Evolutionary conservation across 92 coral and sea anemone genomes (phyloP).

Genomic region (Palythoa grandis): DNA sequence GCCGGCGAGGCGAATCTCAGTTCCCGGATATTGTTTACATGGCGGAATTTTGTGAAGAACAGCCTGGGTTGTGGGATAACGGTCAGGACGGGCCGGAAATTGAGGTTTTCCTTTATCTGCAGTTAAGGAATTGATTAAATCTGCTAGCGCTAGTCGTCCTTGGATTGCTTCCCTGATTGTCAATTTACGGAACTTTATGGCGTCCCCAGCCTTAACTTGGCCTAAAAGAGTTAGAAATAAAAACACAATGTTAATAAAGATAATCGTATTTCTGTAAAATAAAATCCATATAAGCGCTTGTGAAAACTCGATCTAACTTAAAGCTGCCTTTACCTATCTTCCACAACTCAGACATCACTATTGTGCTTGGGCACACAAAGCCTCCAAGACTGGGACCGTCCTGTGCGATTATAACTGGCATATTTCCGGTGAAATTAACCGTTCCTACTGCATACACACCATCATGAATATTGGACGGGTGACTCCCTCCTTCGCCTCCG

Average conservation of each 20-base stretch:
- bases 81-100: not conserved
- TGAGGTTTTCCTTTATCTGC: not conserved
- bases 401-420: slow-evolving; percentile 73
- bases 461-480: slow-evolving; percentile 76
- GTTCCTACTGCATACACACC: slow-evolving; percentile 71
- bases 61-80: slow-evolving; percentile 47
- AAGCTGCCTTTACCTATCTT: slow-evolving; percentile 45
- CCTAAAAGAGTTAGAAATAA: slow-evolving; percentile 4
- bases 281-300: not conserved
- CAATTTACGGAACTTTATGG: slow-evolving; percentile 55
- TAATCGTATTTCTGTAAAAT: not conserved
- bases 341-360: slow-evolving; percentile 70
- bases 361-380: slow-evolving; percentile 76
- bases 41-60: slow-evolving; percentile 51
- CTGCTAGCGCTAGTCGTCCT: slow-evolving; percentile 47
- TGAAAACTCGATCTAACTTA: not conserved
- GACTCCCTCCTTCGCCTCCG: slow-evolving; percentile 81
- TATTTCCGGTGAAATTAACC: slow-evolving; percentile 70
- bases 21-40: slow-evolving; percentile 49
- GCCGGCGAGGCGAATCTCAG: slow-evolving; percentile 66
- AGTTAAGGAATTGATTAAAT: slow-evolving; percentile 42
- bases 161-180: slow-evolving; percentile 60
- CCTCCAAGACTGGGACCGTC: slow-evolving; percentile 82
- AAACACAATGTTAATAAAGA: not conserved
- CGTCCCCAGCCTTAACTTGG: slow-evolving; percentile 61